Percentiles rank a stretch among this genome's conserved stretches.
phyloP scores from a whole-genome alignment of 2,113 vertebrate species.

The Crotalus horridus region DNA sequence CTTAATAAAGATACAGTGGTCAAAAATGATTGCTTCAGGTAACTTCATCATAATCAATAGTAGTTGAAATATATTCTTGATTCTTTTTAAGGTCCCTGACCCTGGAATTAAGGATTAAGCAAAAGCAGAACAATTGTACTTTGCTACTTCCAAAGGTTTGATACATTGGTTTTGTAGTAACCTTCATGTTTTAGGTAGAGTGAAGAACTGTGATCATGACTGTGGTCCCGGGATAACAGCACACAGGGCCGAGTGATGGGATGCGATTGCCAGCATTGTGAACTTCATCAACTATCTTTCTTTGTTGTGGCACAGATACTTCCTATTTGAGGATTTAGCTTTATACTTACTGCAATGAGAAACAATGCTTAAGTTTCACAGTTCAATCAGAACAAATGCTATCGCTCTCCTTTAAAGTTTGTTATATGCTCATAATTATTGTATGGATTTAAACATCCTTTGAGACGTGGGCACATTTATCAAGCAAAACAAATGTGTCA shows the following conservation, averaged over 20 bases:
- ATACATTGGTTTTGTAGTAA: not conserved
- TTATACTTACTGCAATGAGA: not conserved
- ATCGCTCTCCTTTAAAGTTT: not conserved
- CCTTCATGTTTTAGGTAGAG: not conserved
- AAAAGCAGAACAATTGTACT: not conserved
- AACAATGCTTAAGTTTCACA: not conserved
- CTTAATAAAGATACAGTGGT: not conserved
- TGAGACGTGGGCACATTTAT: not conserved
- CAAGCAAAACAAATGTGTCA: not conserved
- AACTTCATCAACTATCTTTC: not conserved
- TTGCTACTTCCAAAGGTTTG: not conserved
- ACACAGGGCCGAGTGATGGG: not conserved
- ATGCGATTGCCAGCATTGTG: not conserved
- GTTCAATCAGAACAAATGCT: not conserved
- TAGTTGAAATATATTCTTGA: not conserved
- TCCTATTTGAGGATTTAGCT: not conserved
- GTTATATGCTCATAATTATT: not conserved
- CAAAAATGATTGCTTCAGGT: not conserved
- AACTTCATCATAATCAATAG: too few relatives aligned
- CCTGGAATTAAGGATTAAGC: not conserved
- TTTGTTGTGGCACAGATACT: not conserved
- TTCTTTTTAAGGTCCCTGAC: not conserved
- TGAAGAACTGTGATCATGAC: too few relatives aligned
- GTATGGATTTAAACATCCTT: not conserved
- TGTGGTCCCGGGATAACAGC: not conserved